These are phyloP conservation scores for Bubo blakistoni DNA, from an alignment of 2,113 vertebrate genomes.

Conservation along the genomic window DNA sequence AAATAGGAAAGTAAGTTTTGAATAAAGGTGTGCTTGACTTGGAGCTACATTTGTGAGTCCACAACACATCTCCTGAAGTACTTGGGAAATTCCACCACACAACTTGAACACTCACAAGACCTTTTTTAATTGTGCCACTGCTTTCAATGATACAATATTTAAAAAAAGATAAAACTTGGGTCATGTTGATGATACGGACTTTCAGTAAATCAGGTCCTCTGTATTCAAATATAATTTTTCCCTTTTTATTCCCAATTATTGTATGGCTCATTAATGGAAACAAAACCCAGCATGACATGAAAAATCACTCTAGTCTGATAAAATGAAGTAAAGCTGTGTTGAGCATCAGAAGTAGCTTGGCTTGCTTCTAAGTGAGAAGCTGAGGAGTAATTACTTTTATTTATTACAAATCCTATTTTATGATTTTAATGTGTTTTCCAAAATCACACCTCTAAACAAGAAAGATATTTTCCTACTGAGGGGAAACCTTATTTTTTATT, in stretches of 20 bases:
- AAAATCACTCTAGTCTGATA: not conserved
- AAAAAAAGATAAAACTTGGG: not conserved
- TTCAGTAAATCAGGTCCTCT: not conserved
- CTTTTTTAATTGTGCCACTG: not conserved
- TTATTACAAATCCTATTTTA: not conserved
- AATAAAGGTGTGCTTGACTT: not conserved
- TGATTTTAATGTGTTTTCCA: not conserved
- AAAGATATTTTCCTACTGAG: not conserved
- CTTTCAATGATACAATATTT: not conserved
- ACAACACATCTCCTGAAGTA: not conserved
- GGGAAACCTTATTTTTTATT: not conserved
- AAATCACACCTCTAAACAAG: not conserved
- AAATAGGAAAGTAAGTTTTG: not conserved
- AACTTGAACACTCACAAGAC: not conserved
- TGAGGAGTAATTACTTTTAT: slow-evolving; percentile 7
- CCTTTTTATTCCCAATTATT: not conserved
- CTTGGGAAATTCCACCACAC: not conserved
- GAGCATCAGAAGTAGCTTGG: not conserved
- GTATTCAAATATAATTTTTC: not conserved
- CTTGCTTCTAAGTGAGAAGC: not conserved
- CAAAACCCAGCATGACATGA: not conserved
- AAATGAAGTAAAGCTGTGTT: not conserved
- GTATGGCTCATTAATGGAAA: slow-evolving; percentile 11
- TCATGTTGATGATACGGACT: not conserved
- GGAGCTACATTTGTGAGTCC: not conserved